A percentile compares a stretch with the other conserved stretches of the same genome.
Evolutionary conservation across 2,113 vertebrate genomes (phyloP).

Genomic region (Macquaria ambigua): DNA sequence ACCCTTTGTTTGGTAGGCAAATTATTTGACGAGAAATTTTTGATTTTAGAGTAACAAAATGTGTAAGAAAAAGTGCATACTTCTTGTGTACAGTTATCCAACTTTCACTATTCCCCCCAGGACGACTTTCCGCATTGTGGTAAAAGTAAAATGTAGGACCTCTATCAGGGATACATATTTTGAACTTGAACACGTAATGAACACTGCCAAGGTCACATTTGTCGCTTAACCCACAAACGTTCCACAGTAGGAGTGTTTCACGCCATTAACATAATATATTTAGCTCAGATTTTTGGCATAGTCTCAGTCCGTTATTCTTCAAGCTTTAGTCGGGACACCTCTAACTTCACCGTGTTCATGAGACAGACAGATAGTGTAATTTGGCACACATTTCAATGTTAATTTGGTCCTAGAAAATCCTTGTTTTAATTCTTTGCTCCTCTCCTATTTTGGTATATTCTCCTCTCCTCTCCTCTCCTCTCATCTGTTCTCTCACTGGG

Average conservation of each 20-base stretch:
- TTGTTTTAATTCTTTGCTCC: neutral
- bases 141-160: neutral
- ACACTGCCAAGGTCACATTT: conserved; percentile 23
- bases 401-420: conserved; percentile 20
- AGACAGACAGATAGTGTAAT: conserved; percentile 1
- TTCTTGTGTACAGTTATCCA: neutral
- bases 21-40: too few species aligned
- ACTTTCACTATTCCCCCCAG: neutral
- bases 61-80: neutral
- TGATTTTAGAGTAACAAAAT: too few species aligned
- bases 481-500: conserved; percentile 81
- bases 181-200: neutral
- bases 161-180: neutral
- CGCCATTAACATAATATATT: conserved; percentile 26
- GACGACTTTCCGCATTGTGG: neutral
- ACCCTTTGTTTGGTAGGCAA: neutral
- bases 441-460: conserved; percentile 10
- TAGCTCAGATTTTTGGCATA: conserved; percentile 21
- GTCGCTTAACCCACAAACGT: conserved; percentile 22
- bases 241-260: conserved; percentile 22
- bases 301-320: conserved; percentile 25
- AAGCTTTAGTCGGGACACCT: neutral
- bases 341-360: neutral
- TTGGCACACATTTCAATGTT: neutral
- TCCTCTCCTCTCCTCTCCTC: conserved; percentile 45